Percentiles rank a stretch among this genome's conserved stretches.
Conservation (phyloP, 1,140 invertebrate species). For the Drosophila orena region DNA sequence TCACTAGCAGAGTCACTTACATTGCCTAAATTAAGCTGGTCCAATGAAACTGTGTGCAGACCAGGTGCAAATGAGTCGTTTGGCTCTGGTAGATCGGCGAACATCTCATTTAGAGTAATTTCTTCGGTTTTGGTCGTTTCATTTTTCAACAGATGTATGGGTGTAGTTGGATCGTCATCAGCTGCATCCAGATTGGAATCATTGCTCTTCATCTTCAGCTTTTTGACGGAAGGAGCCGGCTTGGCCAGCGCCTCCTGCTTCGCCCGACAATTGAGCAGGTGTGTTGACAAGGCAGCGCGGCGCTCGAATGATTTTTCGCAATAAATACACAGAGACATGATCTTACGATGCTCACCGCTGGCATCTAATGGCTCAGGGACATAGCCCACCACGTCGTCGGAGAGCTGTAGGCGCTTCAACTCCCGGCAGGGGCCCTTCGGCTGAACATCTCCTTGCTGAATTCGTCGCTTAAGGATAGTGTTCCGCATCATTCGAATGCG, state of each 20-base stretch:
- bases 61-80: slow-evolving; percentile 48
- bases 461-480: slow-evolving; percentile 71
- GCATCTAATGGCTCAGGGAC: slow-evolving; percentile 35
- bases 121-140: slow-evolving; percentile 4
- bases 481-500: slow-evolving; percentile 81
- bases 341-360: slow-evolving; percentile 60
- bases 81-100: slow-evolving; percentile 60
- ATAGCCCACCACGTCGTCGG: slow-evolving; percentile 64
- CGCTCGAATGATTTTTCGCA: slow-evolving; percentile 89
- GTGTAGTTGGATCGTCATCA: slow-evolving; percentile 28
- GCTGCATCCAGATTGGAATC: slow-evolving; percentile 27
- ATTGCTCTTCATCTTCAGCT: slow-evolving; percentile 44
- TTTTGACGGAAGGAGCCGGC: slow-evolving; percentile 57
- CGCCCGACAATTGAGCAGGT: slow-evolving; percentile 87
- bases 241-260: slow-evolving; percentile 73
- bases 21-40: slow-evolving; percentile 54
- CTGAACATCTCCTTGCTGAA: slow-evolving; percentile 73
- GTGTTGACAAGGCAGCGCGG: slow-evolving; percentile 88
- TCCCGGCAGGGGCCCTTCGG: slow-evolving; percentile 74
- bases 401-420: slow-evolving; percentile 68
- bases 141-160: slow-evolving; percentile 24
- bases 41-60: slow-evolving; percentile 70
- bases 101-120: slow-evolving; percentile 55
- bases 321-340: slow-evolving; percentile 86
- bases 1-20: slow-evolving; percentile 59